Percentiles rank a stretch among this genome's conserved stretches.
Evolutionary conservation across 2,113 vertebrate genomes (phyloP).

Genomic region (Microcebus griseorufus): DNA sequence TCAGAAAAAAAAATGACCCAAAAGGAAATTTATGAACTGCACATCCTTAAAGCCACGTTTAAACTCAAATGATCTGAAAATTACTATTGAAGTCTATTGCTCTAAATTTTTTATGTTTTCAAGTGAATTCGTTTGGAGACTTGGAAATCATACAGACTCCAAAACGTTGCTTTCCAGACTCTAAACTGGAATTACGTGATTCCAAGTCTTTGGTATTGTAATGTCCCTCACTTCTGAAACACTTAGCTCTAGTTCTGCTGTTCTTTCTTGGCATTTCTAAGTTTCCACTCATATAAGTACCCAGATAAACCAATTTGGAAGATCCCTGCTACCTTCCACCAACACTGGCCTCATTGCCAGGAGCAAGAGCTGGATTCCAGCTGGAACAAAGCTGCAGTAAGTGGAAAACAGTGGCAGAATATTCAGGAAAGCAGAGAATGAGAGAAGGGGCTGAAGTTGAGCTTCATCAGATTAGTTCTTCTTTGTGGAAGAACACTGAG

Average conservation of each 20-base stretch:
- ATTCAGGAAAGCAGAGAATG: background rate
- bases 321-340: background rate
- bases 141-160: conserved; percentile 42
- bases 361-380: background rate
- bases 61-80: conserved; percentile 60
- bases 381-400: background rate
- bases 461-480: background rate
- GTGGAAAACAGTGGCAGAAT: background rate
- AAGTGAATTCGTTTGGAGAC: conserved; percentile 63
- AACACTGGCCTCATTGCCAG: background rate
- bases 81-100: conserved; percentile 24
- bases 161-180: conserved; percentile 45
- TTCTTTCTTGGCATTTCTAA: conserved; percentile 11
- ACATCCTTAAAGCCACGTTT: conserved; percentile 36
- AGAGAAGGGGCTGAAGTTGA: background rate
- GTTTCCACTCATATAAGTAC: background rate
- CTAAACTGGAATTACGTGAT: conserved; percentile 11
- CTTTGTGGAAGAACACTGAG: background rate
- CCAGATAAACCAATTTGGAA: background rate
- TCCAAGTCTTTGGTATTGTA: background rate
- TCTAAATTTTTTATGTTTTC: conserved; percentile 55
- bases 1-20: conserved; percentile 32
- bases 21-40: conserved; percentile 56
- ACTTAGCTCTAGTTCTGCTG: background rate
- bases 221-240: background rate